Conservation (phyloP, 2,797 vertebrate genomes). For the Hemibagrus guttatus region DNA sequence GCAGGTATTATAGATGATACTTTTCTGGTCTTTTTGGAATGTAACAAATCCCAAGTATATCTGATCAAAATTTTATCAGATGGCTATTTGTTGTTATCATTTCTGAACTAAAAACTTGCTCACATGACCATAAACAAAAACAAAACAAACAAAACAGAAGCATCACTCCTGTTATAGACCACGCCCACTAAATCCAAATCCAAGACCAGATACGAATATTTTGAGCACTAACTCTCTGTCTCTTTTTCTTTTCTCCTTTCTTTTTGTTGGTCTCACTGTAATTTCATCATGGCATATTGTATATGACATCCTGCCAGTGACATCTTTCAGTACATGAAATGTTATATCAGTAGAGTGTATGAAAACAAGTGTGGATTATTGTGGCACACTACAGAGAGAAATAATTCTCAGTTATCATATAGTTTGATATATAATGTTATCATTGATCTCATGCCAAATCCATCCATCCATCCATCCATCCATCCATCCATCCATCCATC, state of each 20-base stretch:
- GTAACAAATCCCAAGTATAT: neutral
- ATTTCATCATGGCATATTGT: neutral
- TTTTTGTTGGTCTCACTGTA: neutral
- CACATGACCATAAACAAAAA: neutral
- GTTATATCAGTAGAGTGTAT: neutral
- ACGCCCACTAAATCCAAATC: neutral
- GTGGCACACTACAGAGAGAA: neutral
- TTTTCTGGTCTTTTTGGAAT: neutral
- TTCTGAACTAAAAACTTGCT: neutral
- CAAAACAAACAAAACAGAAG: neutral
- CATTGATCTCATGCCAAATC: too few relatives aligned
- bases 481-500: too few relatives aligned
- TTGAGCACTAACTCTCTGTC: neutral
- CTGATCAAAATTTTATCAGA: neutral
- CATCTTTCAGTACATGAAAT: neutral
- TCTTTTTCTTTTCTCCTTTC: neutral
- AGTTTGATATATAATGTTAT: neutral
- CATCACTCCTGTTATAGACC: neutral
- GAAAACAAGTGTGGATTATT: neutral
- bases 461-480: too few relatives aligned
- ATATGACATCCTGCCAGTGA: neutral
- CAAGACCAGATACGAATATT: neutral
- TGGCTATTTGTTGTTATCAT: neutral
- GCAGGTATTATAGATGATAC: neutral
- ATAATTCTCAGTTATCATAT: neutral